Base-by-base conservation (phyloP, 2,888 invertebrate genomes). In the Xanthorhoe spadicearia region DNA sequence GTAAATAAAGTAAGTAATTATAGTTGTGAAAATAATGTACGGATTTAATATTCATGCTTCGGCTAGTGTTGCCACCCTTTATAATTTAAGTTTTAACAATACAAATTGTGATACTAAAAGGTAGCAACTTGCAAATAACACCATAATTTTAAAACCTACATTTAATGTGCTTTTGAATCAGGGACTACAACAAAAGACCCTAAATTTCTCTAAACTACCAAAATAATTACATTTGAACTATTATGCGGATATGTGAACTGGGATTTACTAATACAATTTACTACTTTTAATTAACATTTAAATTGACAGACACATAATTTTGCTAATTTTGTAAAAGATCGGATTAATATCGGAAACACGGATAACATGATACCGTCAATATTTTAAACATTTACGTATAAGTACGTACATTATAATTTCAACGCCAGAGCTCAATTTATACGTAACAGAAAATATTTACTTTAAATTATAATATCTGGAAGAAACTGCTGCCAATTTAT, bases 241-340 rank as follows among this genome's bases (percentile, higher is more conserved):
- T 65, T 15, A 46, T 59, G 68, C 71, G 57, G 73, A 74, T 73
- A 73, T 72, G 73, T 69, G 60, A 70, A 63, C 59, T 43, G 57
- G 68, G 65, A 63, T 69, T 63, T 61, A 53, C 65, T 71, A 73
- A 71, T 70, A 66, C 66, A 66, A 67, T 64, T 74, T 68, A 68
- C 73, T 70, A 61, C 66, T 74, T 75, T n/a, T 83, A 81, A 84
- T 79, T 84, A 81, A 81, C 78, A 53, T 67, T 78, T 70, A 83
- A 85, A 85, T 85, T 84, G 85, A 85, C 84, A 76, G 77, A 81
- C 76, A 82, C 77, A 72, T 72, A 72, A 70, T 71, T 74, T 72
- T 61, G 53, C 68, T 73, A 74, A 68, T 69, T 70, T 61, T 9
- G 48, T 46, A 60, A 32, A 64, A 59, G 48, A 55, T 60, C 50